Base-by-base conservation (phyloP, 2,113 vertebrate genomes). In the Paradoxurus hermaphroditus region DNA sequence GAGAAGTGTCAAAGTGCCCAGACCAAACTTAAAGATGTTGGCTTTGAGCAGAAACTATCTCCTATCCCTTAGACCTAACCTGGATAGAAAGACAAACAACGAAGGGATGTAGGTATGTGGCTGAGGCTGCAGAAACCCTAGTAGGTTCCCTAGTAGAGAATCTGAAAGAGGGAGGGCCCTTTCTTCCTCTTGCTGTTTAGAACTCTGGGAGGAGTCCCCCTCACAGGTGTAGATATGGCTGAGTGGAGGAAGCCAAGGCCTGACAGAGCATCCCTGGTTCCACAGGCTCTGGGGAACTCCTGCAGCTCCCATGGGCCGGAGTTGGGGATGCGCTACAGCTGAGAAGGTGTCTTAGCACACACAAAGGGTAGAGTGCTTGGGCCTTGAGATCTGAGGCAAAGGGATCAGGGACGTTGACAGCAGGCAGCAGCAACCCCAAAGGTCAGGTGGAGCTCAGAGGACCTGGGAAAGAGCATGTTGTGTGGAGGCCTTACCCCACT, bases 401-500 rank as follows among this genome's bases (percentile, higher is more conserved):
- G 67, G 31, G 9, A 39, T 4, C 1, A 4, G 41, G 23, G 19
- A 83, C 15, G 19, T 0, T 19, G 62, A 44, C 2, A 27, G 62
- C 44, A 79, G 82, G 34, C 46, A 68, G 56, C 25, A 77, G 49
- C 46, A 36, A 16, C 21, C 39, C 36, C 34, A 63, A 18, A 92
- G 36, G 39, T 44, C 46, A 39, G 34, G 44, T 13, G 34, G 39
- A n/a, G 7, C 19, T 73, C 6, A 15, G 77, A 36, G 73, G 27
- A 51, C 34, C 25, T 4, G 0, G 51, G 36, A 29, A 21, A 67
- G 3, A 67, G 4, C 0, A 2, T 0, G 5, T 21, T 34, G 59
- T 25, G 31, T 8, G 1, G 0, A 10, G 62, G 11, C 29, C 23
- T 78, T 2, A 3, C 15, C 7, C 29, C 36, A 63, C 21, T 0